These are phyloP conservation scores for Agonopterix heracliana DNA, from an alignment of 2,888 invertebrate genomes.

Conservation along the genomic window DNA sequence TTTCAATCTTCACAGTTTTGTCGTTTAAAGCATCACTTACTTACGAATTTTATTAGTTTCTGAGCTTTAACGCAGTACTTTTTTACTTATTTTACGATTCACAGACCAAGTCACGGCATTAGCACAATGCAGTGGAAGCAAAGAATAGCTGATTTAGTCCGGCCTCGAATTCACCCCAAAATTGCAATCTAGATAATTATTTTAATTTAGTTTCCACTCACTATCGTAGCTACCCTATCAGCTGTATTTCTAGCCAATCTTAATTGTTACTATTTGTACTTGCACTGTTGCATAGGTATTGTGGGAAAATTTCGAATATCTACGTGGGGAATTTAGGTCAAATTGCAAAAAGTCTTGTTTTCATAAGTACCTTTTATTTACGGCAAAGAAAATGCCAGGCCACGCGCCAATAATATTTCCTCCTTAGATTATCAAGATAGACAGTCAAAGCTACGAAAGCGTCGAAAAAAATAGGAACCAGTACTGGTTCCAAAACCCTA, in stretches of 20 bases:
- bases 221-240: slow-evolving; percentile 25
- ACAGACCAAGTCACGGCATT: not conserved
- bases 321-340: too few relatives aligned
- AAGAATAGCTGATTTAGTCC: slow-evolving; percentile 28
- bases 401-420: too few relatives aligned
- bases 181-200: slow-evolving; percentile 64
- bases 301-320: not conserved
- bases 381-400: too few relatives aligned
- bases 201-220: slow-evolving; percentile 48
- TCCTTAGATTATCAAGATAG: too few relatives aligned
- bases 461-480: too few relatives aligned
- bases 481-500: too few relatives aligned
- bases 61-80: too few relatives aligned
- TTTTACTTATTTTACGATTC: too few relatives aligned
- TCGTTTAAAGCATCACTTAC: too few relatives aligned
- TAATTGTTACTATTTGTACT: slow-evolving; percentile 12
- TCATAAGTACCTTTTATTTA: not conserved
- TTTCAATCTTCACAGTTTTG: too few relatives aligned
- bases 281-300: not conserved
- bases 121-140: slow-evolving; percentile 5
- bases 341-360: not conserved
- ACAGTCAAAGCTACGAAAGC: too few relatives aligned
- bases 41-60: too few relatives aligned
- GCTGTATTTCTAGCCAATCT: slow-evolving; percentile 17
- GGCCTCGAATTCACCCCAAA: slow-evolving; percentile 33